Percentiles rank a stretch among this genome's conserved stretches.
These are phyloP conservation scores for Mesoclemmys tuberculata DNA, from an alignment of 2,113 vertebrate genomes.

Conservation along the genomic window DNA sequence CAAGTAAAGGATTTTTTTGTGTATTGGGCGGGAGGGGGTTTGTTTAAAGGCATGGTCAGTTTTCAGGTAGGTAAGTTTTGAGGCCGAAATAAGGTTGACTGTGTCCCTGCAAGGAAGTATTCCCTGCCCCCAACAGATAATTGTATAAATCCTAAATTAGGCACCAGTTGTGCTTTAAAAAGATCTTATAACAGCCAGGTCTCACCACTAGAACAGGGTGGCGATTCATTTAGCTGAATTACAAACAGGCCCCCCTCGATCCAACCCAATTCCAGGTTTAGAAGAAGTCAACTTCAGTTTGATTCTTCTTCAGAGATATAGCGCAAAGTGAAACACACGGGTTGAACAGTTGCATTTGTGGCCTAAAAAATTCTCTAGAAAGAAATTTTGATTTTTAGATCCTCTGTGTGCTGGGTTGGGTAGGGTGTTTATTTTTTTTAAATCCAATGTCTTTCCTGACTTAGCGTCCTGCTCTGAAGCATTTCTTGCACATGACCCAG, in stretches of 20 bases:
- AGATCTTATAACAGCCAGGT: neutral
- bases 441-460: neutral
- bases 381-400: neutral
- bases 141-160: neutral
- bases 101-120: rapidly evolving
- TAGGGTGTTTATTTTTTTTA: neutral
- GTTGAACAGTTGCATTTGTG: neutral
- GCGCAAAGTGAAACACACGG: rapidly evolving
- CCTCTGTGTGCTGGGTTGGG: neutral
- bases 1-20: neutral
- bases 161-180: neutral
- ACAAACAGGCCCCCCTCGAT: neutral
- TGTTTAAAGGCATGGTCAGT: neutral
- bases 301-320: rapidly evolving
- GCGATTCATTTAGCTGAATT: neutral
- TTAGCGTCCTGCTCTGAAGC: neutral
- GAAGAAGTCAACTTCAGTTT: neutral
- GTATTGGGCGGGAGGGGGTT: too few species aligned
- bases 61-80: neutral
- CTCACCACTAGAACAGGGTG: neutral
- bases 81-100: rapidly evolving
- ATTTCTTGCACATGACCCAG: rapidly evolving
- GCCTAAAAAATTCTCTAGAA: rapidly evolving
- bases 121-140: rapidly evolving
- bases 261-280: neutral